Percentiles rank a stretch among this genome's conserved stretches.
These are phyloP conservation scores for Dermochelys coriacea DNA, from an alignment of 2,797 vertebrate species.

Conservation along the genomic window DNA sequence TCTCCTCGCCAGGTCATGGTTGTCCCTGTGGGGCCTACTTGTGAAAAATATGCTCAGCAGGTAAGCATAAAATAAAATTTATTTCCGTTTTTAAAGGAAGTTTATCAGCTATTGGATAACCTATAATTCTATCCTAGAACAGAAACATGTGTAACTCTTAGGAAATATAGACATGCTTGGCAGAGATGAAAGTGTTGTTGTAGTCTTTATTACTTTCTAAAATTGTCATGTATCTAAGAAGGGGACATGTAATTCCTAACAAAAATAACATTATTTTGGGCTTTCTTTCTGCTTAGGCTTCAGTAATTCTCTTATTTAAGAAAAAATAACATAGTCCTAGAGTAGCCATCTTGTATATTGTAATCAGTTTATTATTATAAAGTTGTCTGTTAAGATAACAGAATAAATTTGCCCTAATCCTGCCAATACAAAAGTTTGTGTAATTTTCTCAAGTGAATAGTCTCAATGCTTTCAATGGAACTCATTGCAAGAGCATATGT, in stretches of 20 bases:
- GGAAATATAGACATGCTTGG: accelerated
- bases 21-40: slow-evolving; percentile 90
- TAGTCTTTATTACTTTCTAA: neutral
- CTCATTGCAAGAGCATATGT: neutral
- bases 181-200: neutral
- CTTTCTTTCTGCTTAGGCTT: neutral
- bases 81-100: too few species aligned
- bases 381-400: neutral
- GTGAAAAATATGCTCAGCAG: slow-evolving; percentile 89
- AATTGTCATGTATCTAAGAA: neutral
- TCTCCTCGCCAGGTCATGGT: slow-evolving; percentile 95
- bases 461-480: neutral
- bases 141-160: neutral
- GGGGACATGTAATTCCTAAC: neutral
- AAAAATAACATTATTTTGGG: neutral
- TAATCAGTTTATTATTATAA: neutral
- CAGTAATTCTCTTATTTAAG: neutral
- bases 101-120: neutral
- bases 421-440: neutral
- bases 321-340: neutral
- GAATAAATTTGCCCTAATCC: neutral
- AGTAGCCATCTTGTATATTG: neutral
- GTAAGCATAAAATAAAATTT: too few species aligned
- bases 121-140: neutral
- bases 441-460: neutral